Evolutionary conservation across 35 echinoderm and acorn worm genomes (phyloP).

Genomic region (Patiria miniata): DNA sequence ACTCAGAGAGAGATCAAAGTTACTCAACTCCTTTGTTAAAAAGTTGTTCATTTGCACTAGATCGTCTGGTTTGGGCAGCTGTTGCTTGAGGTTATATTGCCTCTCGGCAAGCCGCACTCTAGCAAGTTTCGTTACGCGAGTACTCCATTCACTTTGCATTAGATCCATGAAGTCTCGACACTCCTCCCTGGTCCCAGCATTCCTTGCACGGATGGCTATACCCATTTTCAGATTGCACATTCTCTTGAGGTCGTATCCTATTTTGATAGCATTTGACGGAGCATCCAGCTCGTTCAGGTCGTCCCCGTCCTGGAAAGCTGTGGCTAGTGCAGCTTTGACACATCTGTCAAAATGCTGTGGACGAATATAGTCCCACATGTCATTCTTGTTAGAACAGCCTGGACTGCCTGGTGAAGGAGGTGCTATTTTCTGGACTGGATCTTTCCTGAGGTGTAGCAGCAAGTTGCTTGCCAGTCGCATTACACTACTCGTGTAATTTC

Average conservation of each 20-base stretch:
- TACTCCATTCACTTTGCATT: not conserved
- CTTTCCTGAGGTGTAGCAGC: not conserved
- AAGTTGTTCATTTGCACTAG: not conserved
- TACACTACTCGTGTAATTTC: constrained; percentile 1
- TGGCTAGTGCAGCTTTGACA: not conserved
- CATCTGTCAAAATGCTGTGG: constrained; percentile 23
- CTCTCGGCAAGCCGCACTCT: constrained; percentile 6
- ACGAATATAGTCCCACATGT: constrained; percentile 17
- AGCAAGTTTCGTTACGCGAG: not conserved
- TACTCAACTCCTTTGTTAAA: not conserved
- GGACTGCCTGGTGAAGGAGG: no score
- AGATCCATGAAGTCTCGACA: not conserved
- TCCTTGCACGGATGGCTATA: not conserved
- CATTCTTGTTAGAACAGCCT: constrained; percentile 21
- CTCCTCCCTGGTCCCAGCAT: not conserved
- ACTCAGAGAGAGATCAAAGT: not conserved
- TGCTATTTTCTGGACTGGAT: not conserved
- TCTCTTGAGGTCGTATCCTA: not conserved
- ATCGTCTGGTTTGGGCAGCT: not conserved
- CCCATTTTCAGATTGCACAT: constrained; percentile 16
- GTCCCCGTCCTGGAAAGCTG: constrained; percentile 11
- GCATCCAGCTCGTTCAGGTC: not conserved
- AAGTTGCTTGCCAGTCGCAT: constrained; percentile 6
- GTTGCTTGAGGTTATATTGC: not conserved
- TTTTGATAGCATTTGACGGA: constrained; percentile 3